A percentile compares a stretch with the other conserved stretches of the same genome.
These are phyloP conservation scores for Cichlasoma orientale DNA, from an alignment of 2,797 vertebrate genomes.

Conservation along the genomic window DNA sequence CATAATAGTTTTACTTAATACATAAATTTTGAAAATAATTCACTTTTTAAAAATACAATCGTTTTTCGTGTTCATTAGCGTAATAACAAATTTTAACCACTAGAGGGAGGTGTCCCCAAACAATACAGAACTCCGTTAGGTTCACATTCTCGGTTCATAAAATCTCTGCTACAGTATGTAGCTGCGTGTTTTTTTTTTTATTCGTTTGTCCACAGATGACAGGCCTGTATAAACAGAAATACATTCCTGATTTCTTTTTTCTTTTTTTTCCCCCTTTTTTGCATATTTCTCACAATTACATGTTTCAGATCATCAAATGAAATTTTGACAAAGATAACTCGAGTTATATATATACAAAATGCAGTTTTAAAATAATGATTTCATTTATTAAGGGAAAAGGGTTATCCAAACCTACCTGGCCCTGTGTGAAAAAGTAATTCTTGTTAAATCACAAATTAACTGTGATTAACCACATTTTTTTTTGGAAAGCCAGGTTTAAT, in stretches of 20 bases:
- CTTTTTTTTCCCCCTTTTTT: background rate
- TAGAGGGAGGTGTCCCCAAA: conserved; percentile 6
- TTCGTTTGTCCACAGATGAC: background rate
- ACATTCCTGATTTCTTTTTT: too few relatives aligned
- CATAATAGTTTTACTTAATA: background rate
- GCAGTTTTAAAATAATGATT: too few relatives aligned
- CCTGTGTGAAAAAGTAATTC: too few relatives aligned
- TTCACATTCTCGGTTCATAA: background rate
- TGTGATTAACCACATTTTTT: too few relatives aligned
- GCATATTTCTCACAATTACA: too few relatives aligned
- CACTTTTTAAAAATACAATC: background rate
- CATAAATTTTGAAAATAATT: background rate
- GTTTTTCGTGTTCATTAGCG: background rate
- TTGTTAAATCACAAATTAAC: too few relatives aligned
- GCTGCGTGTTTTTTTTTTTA: background rate
- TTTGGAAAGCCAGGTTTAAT: too few relatives aligned
- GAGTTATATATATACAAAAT: too few relatives aligned
- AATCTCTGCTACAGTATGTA: background rate
- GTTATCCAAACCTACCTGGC: too few relatives aligned
- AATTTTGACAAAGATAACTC: too few relatives aligned
- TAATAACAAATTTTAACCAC: background rate
- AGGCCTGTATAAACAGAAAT: background rate
- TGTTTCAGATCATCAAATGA: too few relatives aligned
- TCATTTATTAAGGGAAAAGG: too few relatives aligned
- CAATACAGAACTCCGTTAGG: background rate